A percentile compares a stretch with the other conserved stretches of the same genome.
Evolutionary conservation across 1,140 invertebrate species (phyloP).

Genomic region (Cotesia typhae): DNA sequence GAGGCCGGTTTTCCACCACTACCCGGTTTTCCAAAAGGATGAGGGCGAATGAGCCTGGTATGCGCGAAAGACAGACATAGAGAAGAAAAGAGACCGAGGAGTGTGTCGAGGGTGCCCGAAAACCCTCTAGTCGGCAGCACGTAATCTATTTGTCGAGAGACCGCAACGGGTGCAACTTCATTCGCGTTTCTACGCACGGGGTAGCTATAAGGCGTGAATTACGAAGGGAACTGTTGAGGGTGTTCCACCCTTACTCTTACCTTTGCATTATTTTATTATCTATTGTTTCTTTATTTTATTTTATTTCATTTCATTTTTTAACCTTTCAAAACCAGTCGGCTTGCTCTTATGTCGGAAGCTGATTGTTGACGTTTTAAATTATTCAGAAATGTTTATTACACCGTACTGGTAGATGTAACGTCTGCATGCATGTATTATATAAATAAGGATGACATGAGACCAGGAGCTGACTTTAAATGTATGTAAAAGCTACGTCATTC

Average conservation of each 20-base stretch:
- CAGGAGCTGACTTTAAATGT: constrained; percentile 24
- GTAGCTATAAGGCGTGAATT: constrained; percentile 37
- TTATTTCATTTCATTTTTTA: background rate
- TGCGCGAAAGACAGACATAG: constrained; percentile 36
- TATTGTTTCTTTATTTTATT: background rate
- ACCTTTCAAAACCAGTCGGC: too few relatives aligned
- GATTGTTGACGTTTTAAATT: background rate
- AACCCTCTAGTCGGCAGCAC: constrained; percentile 52
- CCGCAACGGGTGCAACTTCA: constrained; percentile 54
- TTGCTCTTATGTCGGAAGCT: too few relatives aligned
- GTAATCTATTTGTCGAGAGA: constrained; percentile 67
- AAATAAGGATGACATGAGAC: constrained; percentile 23
- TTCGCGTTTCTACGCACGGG: constrained; percentile 37
- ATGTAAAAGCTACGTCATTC: background rate
- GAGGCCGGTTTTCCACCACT: constrained; percentile 30
- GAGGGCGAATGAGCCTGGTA: background rate
- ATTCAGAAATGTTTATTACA: constrained; percentile 4
- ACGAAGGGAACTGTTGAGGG: constrained; percentile 11
- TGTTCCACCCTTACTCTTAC: constrained; percentile 1
- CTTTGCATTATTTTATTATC: background rate
- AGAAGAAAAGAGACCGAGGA: constrained; percentile 43
- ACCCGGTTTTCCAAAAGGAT: constrained; percentile 1
- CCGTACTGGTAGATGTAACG: background rate
- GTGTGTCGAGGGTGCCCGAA: constrained; percentile 21
- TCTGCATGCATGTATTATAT: background rate